Conservation (phyloP, 2,113 vertebrate genomes). For the Aramus guarauna region DNA sequence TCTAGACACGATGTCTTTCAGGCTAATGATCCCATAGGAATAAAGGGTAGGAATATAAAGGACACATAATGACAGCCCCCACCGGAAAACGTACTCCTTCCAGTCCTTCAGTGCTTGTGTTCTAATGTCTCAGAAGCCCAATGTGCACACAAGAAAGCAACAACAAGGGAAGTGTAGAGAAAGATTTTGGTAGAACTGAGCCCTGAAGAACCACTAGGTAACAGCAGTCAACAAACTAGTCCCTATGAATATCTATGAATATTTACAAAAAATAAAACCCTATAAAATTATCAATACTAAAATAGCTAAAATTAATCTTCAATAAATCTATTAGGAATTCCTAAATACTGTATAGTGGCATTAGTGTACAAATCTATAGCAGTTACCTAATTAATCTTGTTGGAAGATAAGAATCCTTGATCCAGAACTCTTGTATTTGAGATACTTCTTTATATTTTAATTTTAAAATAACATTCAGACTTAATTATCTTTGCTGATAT, state of each 20-base stretch:
- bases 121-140: background rate
- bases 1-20: background rate
- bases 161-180: background rate
- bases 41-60: background rate
- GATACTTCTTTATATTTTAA: background rate
- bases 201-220: background rate
- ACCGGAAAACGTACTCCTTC: background rate
- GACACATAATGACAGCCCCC: background rate
- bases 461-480: background rate
- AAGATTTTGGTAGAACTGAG: background rate
- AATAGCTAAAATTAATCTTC: background rate
- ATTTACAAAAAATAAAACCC: background rate
- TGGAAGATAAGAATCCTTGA: background rate
- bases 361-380: background rate
- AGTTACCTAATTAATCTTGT: background rate
- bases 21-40: background rate
- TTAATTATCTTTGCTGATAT: background rate
- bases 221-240: background rate
- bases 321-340: background rate
- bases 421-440: background rate
- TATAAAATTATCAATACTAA: background rate
- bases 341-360: background rate
- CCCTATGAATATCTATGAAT: background rate
- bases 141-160: background rate
- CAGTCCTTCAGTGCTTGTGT: background rate